Conservation (phyloP, 2,888 invertebrate species). For the Pogonocherus hispidulus region DNA sequence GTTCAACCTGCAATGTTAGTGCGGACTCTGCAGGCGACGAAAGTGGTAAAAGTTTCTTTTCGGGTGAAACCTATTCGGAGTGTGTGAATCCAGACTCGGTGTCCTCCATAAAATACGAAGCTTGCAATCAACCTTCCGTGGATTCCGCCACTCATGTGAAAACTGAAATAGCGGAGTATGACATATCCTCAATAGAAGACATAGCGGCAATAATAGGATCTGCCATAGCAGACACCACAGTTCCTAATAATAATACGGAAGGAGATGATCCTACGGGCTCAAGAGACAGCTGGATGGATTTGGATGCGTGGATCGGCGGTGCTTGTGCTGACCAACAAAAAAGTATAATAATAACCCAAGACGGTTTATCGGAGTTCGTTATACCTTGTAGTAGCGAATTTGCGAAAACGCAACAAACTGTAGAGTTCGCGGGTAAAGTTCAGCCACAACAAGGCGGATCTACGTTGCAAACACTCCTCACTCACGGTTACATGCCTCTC, state of each 20-base stretch:
- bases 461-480: conserved; percentile 82
- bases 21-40: conserved; percentile 69
- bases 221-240: conserved; percentile 90
- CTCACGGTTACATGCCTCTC: conserved; percentile 85
- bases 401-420: conserved; percentile 68
- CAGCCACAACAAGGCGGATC: conserved; percentile 73
- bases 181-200: conserved; percentile 84
- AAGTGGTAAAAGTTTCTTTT: conserved; percentile 67
- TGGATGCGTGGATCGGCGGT: conserved; percentile 89
- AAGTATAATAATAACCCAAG: conserved; percentile 77
- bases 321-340: conserved; percentile 81
- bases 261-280: conserved; percentile 81
- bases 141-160: conserved; percentile 70
- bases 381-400: conserved; percentile 68
- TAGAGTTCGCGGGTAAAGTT: conserved; percentile 68
- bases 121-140: conserved; percentile 70
- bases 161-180: conserved; percentile 74
- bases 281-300: conserved; percentile 89
- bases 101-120: conserved; percentile 71
- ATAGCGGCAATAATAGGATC: conserved; percentile 90
- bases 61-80: conserved; percentile 70
- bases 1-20: conserved; percentile 76
- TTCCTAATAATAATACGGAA: conserved; percentile 77
- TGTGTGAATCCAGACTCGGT: conserved; percentile 73
- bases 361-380: conserved; percentile 77